A percentile compares a stretch with the other conserved stretches of the same genome.
Conservation (phyloP, 1,140 invertebrate species). For the Caenorhabditis latens region DNA sequence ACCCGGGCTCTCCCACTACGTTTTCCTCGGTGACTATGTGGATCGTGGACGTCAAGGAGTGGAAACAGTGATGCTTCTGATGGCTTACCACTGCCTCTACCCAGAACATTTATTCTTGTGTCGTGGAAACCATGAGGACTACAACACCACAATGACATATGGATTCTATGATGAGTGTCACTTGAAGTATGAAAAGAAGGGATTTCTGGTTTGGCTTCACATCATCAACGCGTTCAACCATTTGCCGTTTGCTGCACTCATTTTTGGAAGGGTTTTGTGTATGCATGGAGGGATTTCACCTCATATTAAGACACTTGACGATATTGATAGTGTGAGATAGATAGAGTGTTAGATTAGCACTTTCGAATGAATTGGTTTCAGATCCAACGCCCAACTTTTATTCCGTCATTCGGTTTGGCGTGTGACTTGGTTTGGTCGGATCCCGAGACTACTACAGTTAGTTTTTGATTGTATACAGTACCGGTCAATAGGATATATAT, state of each 20-base stretch:
- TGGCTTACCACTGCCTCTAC: constrained; percentile 80
- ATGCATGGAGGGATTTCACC: constrained; percentile 96
- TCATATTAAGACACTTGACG: constrained; percentile 90
- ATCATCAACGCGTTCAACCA: constrained; percentile 65
- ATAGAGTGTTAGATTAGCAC: background rate
- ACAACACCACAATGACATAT: constrained; percentile 98
- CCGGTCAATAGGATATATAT: no score
- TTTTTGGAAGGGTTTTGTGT: constrained; percentile 94
- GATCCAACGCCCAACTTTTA: constrained; percentile 65
- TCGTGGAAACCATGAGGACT: constrained; percentile 96
- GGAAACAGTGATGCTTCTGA: constrained; percentile 61
- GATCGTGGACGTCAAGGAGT: constrained; percentile 66
- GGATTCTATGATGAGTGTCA: constrained; percentile 88
- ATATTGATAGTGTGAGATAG: constrained; percentile 81
- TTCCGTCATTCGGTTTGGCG: constrained; percentile 88
- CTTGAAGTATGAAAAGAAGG: constrained; percentile 49
- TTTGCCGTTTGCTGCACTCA: constrained; percentile 77
- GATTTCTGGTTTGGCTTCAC: constrained; percentile 56
- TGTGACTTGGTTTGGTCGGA: constrained; percentile 98
- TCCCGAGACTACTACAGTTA: constrained; percentile 83
- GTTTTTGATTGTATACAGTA: background rate
- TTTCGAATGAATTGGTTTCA: constrained; percentile 41
- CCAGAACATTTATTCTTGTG: constrained; percentile 91
- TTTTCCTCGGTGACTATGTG: constrained; percentile 70
- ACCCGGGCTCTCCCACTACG: constrained; percentile 48